Percentiles rank a stretch among this genome's conserved stretches.
Conservation (phyloP, 2,888 invertebrate genomes). For the Eutolmus rufibarbis region DNA sequence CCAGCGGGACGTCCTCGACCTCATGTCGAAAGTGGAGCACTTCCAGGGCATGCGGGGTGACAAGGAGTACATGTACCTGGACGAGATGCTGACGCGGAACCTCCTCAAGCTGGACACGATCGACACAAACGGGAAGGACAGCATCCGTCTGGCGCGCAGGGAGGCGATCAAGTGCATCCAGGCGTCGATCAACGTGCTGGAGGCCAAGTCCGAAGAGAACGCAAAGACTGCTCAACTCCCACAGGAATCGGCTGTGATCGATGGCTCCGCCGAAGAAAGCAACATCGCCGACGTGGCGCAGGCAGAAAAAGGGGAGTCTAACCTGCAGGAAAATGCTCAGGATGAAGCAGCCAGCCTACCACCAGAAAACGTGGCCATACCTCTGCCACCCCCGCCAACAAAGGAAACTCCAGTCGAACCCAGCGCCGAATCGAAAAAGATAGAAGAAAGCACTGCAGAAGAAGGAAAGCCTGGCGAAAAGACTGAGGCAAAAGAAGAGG, state of each 20-base stretch:
- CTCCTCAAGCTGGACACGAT: slow-evolving; percentile 90
- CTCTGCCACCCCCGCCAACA: slow-evolving; percentile 39
- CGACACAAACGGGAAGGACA: slow-evolving; percentile 90
- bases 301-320: not conserved
- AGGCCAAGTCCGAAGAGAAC: slow-evolving; percentile 73
- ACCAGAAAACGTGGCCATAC: slow-evolving; percentile 1
- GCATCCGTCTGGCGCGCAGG: slow-evolving; percentile 84
- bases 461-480: not conserved
- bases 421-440: not conserved
- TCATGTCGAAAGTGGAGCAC: slow-evolving; percentile 78
- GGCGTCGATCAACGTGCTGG: slow-evolving; percentile 83
- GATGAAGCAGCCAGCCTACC: not conserved
- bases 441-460: not conserved
- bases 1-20: slow-evolving; percentile 79
- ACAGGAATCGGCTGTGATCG: slow-evolving; percentile 41
- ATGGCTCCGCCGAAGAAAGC: not conserved
- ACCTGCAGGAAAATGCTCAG: not conserved
- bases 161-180: slow-evolving; percentile 90
- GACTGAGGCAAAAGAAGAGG: not conserved
- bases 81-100: slow-evolving; percentile 95
- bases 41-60: slow-evolving; percentile 73
- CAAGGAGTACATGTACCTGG: slow-evolving; percentile 82
- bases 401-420: not conserved
- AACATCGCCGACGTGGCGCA: not conserved
- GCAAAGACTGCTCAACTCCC: slow-evolving; percentile 52